Percentiles rank a stretch among this genome's conserved stretches.
Conservation (phyloP, 2,113 vertebrate species). For the Cercocebus atys region DNA sequence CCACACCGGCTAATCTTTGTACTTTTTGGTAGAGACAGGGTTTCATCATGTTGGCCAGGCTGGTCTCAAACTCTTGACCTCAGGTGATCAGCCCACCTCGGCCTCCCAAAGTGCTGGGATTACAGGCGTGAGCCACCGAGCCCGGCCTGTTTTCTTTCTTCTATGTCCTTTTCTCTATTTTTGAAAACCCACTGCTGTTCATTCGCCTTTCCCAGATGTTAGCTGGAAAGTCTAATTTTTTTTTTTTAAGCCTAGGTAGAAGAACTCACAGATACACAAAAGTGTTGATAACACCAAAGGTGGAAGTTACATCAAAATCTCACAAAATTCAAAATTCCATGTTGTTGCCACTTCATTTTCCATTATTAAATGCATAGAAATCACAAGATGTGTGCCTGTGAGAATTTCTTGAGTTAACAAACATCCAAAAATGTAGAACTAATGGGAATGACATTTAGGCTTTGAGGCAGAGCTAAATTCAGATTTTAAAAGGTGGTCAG, state of each 20-base stretch:
- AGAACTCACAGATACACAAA: conserved; percentile 42
- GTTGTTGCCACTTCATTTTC: conserved; percentile 50
- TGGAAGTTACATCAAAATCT: conserved; percentile 67
- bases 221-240: conserved; percentile 25
- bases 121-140: too few species aligned
- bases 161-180: conserved; percentile 42
- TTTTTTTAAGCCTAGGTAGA: conserved; percentile 62
- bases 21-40: too few species aligned
- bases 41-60: too few species aligned
- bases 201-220: conserved; percentile 66
- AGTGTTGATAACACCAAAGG: conserved; percentile 68
- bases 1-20: too few species aligned
- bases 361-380: conserved; percentile 72
- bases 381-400: conserved; percentile 51
- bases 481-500: conserved; percentile 51
- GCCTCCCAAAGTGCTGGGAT: too few species aligned
- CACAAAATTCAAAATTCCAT: conserved; percentile 53
- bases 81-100: too few species aligned
- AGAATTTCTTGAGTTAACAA: conserved; percentile 63
- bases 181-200: conserved; percentile 46
- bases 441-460: conserved; percentile 37
- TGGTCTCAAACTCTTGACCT: too few species aligned
- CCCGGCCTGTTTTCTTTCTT: not conserved
- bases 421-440: conserved; percentile 44
- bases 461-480: conserved; percentile 57